Percentiles rank a stretch among this genome's conserved stretches.
These are phyloP conservation scores for Morone chrysops DNA, from an alignment of 2,113 vertebrate genomes.

Conservation along the genomic window DNA sequence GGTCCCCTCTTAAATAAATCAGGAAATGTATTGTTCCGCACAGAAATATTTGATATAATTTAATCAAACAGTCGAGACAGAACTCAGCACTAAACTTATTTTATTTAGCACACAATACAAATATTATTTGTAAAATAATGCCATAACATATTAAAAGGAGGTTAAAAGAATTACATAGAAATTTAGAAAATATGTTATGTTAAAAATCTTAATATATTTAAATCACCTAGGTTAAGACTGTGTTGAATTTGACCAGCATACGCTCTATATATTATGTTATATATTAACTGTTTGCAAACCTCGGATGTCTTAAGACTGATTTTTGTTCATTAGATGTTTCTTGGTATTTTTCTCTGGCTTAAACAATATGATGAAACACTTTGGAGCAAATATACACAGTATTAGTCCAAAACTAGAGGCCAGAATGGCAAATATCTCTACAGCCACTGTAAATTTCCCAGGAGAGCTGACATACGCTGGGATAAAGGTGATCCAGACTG, in stretches of 20 bases:
- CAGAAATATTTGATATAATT: no score
- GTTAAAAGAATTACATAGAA: not conserved
- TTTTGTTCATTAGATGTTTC: not conserved
- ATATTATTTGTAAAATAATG: no score
- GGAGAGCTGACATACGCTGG: slow-evolving; percentile 35
- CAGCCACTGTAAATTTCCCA: slow-evolving; percentile 31
- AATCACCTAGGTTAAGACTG: no score
- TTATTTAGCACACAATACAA: no score
- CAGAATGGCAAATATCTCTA: slow-evolving; percentile 19
- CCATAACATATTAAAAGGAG: no score
- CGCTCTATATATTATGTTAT: not conserved
- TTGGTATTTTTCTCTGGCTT: not conserved
- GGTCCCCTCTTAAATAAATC: no score
- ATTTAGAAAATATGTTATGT: no score
- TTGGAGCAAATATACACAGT: slow-evolving; percentile 6
- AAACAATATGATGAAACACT: slow-evolving; percentile 2
- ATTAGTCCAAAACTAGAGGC: not conserved
- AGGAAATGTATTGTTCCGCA: no score
- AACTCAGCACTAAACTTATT: no score
- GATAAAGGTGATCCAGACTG: slow-evolving; percentile 29
- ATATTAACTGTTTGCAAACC: not conserved
- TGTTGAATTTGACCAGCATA: not conserved
- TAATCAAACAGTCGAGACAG: no score
- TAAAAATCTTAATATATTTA: no score
- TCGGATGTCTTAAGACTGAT: not conserved